Conservation (phyloP, 2,888 invertebrate genomes). For the Uropetala carovei region DNA sequence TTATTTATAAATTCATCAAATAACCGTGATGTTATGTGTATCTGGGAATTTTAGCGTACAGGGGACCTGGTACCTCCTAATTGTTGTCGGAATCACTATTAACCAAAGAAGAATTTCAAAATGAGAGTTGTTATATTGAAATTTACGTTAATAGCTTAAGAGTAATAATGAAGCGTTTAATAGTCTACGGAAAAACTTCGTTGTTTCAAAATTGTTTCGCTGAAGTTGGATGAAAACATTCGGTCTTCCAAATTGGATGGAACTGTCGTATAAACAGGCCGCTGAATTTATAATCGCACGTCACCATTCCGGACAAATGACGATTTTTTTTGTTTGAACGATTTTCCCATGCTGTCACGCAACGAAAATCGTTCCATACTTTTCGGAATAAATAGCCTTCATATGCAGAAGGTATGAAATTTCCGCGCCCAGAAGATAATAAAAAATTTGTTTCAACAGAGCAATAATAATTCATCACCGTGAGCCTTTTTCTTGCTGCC, state of each 20-base stretch:
- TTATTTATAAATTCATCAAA: conserved; percentile 50
- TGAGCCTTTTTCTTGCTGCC: not conserved
- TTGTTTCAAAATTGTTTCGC: not conserved
- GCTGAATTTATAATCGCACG: not conserved
- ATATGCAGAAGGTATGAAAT: not conserved
- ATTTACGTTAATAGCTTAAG: conserved; percentile 43
- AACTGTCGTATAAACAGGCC: not conserved
- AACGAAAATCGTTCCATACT: no score
- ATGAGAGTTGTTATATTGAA: conserved; percentile 7
- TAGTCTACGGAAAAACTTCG: conserved; percentile 57
- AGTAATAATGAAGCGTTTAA: conserved; percentile 35
- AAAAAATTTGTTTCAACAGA: not conserved
- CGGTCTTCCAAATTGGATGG: not conserved
- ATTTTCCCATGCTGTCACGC: not conserved
- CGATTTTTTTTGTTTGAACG: not conserved
- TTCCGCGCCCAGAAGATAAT: not conserved
- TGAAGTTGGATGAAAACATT: not conserved
- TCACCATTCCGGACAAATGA: no score
- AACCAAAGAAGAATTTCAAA: conserved; percentile 5
- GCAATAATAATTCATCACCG: not conserved
- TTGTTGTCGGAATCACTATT: conserved; percentile 45
- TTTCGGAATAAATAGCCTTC: not conserved
- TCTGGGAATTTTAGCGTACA: conserved; percentile 23
- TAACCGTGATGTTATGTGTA: conserved; percentile 58
- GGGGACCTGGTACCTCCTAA: conserved; percentile 6